Evolutionary conservation across 2,797 vertebrate genomes (phyloP).

Genomic region (Poeciliopsis paucimaculata): DNA sequence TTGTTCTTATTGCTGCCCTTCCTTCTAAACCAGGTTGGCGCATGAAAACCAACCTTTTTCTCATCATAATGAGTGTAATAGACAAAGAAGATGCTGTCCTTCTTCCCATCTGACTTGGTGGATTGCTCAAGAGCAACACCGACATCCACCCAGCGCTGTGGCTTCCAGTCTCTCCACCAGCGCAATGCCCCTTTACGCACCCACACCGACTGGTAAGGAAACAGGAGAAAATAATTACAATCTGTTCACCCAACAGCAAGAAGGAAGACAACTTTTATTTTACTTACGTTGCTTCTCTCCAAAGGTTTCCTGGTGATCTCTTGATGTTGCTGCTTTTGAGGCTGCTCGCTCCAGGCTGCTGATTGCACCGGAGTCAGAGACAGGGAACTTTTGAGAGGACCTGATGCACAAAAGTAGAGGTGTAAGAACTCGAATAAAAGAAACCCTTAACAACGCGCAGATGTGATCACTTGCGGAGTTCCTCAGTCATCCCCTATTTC

Average conservation of each 20-base stretch:
- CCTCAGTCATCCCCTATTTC: neutral
- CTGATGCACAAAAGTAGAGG: slow-evolving; percentile 79
- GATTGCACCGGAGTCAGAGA: slow-evolving; percentile 88
- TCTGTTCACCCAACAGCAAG: rapidly evolving
- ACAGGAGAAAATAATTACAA: neutral
- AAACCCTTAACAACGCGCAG: neutral
- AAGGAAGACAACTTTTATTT: neutral
- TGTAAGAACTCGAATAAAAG: neutral
- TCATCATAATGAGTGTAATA: slow-evolving; percentile 92
- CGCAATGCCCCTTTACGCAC: slow-evolving; percentile 89
- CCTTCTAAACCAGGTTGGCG: neutral
- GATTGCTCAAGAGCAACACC: slow-evolving; percentile 92
- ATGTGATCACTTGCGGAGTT: neutral
- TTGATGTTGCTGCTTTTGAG: slow-evolving; percentile 82
- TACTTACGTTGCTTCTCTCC: slow-evolving; percentile 83
- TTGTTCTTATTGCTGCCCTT: neutral
- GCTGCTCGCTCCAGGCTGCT: slow-evolving; percentile 86
- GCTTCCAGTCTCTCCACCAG: slow-evolving; percentile 97
- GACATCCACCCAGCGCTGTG: slow-evolving; percentile 92
- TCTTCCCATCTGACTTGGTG: slow-evolving; percentile 82
- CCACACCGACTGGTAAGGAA: slow-evolving; percentile 87
- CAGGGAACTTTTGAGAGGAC: slow-evolving; percentile 73
- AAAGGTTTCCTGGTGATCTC: slow-evolving; percentile 85
- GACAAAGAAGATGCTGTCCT: slow-evolving; percentile 93
- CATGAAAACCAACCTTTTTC: slow-evolving; percentile 87